Evolutionary conservation across 2,113 vertebrate species (phyloP).

Genomic region (Ictalurus furcatus): DNA sequence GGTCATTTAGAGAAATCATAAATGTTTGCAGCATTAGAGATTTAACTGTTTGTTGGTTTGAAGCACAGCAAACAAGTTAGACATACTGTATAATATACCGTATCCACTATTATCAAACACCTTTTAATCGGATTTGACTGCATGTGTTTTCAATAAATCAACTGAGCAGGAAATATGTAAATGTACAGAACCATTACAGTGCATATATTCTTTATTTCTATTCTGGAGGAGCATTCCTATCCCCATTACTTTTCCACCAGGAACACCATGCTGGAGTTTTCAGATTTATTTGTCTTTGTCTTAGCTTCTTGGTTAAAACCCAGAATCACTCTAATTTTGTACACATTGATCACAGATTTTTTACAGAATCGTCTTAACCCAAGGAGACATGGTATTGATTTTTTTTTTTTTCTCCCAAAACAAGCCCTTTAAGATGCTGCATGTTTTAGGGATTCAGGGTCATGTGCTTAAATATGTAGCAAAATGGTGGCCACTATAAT

Average conservation of each 20-base stretch:
- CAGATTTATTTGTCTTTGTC: not conserved
- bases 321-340: not conserved
- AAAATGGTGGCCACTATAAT: not conserved
- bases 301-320: not conserved
- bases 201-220: not conserved
- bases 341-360: not conserved
- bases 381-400: not conserved
- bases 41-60: not conserved
- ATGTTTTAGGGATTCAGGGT: not conserved
- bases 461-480: not conserved
- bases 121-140: not conserved
- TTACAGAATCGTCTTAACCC: not conserved
- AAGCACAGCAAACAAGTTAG: not conserved
- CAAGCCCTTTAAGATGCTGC: not conserved
- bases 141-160: not conserved
- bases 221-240: not conserved
- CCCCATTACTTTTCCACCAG: not conserved
- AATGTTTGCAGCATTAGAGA: too few relatives aligned
- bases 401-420: not conserved
- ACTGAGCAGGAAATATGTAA: not conserved
- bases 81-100: too few relatives aligned
- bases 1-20: not conserved
- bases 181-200: not conserved
- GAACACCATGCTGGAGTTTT: not conserved
- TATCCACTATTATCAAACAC: not conserved